A percentile compares a stretch with the other conserved stretches of the same genome.
phyloP scores from a whole-genome alignment of 2,888 invertebrate genomes.

The Carpatolechia fugitivella region DNA sequence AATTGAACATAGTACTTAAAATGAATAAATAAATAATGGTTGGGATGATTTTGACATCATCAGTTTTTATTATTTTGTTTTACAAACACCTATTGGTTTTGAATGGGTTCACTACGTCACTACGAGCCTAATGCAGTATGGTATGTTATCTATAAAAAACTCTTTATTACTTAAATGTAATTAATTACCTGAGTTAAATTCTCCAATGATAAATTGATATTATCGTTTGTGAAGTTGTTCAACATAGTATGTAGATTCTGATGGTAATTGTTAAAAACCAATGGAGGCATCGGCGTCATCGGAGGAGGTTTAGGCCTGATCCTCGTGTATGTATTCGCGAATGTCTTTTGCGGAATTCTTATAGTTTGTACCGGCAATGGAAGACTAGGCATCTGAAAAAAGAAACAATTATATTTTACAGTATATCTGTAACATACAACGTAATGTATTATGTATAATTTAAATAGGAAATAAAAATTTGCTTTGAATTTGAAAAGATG shows the following conservation, averaged over 20 bases:
- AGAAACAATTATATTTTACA: no score
- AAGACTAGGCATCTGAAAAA: conserved; percentile 34
- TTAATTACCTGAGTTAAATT: conserved; percentile 68
- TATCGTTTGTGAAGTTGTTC: conserved; percentile 11
- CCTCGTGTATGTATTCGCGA: conserved; percentile 29
- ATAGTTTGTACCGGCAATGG: conserved; percentile 22
- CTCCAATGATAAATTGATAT: conserved; percentile 53
- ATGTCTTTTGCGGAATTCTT: conserved; percentile 30
- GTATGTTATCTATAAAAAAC: no score
- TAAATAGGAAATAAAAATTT: background rate
- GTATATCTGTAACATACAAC: no score
- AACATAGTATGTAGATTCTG: background rate
- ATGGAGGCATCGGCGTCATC: conserved; percentile 38
- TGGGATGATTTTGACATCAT: no score
- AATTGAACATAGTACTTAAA: no score
- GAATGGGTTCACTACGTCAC: no score
- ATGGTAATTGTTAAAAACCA: conserved; percentile 25
- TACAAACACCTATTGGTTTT: no score
- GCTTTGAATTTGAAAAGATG: background rate
- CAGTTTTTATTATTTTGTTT: no score
- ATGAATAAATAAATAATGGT: no score
- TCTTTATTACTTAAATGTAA: background rate
- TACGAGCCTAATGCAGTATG: no score
- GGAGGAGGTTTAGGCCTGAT: conserved; percentile 40
- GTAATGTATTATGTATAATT: no score